Conservation (phyloP, 1,140 invertebrate genomes). For the Pseudomyrmex dendroicus region DNA sequence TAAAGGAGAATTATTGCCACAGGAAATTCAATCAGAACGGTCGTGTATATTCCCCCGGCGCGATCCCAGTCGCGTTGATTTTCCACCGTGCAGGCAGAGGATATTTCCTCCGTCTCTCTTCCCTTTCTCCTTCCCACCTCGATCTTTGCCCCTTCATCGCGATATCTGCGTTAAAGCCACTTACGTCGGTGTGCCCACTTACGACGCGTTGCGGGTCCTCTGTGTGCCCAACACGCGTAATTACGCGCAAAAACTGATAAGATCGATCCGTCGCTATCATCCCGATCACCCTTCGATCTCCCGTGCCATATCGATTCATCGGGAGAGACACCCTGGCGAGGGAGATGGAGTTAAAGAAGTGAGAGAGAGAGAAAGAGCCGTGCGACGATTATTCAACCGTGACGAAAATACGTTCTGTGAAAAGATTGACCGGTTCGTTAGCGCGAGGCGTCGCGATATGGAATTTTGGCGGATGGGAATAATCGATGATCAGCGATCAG, state of each 20-base stretch:
- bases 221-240: conserved; percentile 84
- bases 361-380: not conserved
- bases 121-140: not conserved
- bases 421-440: conserved; percentile 72
- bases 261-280: conserved; percentile 81
- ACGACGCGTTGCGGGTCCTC: conserved; percentile 71
- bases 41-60: conserved; percentile 44
- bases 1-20: conserved; percentile 75
- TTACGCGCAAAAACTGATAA: conserved; percentile 84
- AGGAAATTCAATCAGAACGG: conserved; percentile 72
- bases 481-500: conserved; percentile 49
- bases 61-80: conserved; percentile 68
- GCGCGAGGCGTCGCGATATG: conserved; percentile 32
- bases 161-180: conserved; percentile 65
- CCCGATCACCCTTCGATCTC: conserved; percentile 79
- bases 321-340: conserved; percentile 21
- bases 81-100: conserved; percentile 68
- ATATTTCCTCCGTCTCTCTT: not conserved
- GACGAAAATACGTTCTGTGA: conserved; percentile 63
- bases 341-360: not conserved
- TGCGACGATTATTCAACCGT: conserved; percentile 35
- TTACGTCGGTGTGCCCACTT: conserved; percentile 40
- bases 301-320: conserved; percentile 84
- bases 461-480: conserved; percentile 54
- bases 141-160: not conserved